Evolutionary conservation across 2,113 vertebrate genomes (phyloP), one percentile per base, ranked within the genome.

Genomic region (Perca schrenkii): DNA sequence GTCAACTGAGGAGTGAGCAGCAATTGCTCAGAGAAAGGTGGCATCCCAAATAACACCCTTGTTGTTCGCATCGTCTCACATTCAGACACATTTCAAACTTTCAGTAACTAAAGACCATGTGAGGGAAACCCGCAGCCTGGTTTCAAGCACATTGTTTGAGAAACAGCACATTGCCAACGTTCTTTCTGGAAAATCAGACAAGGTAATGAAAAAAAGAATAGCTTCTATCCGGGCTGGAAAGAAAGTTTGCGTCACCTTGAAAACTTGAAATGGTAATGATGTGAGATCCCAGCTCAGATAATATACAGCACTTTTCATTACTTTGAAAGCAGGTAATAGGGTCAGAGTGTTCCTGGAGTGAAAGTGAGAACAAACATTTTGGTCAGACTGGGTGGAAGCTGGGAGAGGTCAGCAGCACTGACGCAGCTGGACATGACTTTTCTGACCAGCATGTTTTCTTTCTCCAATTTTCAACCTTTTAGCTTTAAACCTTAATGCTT

Each of bases 151-250:
- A 47, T 62, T 70, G 36, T 77, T 68, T 16, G 4, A 71, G 52
- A 63, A 69, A 16, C 14, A 25, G n/a, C 12, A 36, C 62, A 17
- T 65, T 43, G 60, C 76, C 68, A 68, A 34, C 2, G 12, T 62
- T 47, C 14, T 49, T n/a, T n/a, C 46, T 57, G 67, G 73, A 78
- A 80, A 87, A 53, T 79, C 57, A 83, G 54, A 71, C 58, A 57
- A 52, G 57, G 46, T 11, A 36, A 71, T 66, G 19, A 65, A 82
- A 69, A 75, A 40, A 5, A 56, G 14, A 63, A 65, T 22, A 10
- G n/a, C 34, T 66, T 56, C 34, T 36, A 8, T 21, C 61, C 66
- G 69, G 21, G 16, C 43, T 82, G 71, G 12, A 74, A 85, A 72
- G 28, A 74, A 69, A 25, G 19, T 67, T 79, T 76, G 52, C 0